Evolutionary conservation across 2,797 vertebrate species (phyloP).

Genomic region (Gallinago nigripennis): DNA sequence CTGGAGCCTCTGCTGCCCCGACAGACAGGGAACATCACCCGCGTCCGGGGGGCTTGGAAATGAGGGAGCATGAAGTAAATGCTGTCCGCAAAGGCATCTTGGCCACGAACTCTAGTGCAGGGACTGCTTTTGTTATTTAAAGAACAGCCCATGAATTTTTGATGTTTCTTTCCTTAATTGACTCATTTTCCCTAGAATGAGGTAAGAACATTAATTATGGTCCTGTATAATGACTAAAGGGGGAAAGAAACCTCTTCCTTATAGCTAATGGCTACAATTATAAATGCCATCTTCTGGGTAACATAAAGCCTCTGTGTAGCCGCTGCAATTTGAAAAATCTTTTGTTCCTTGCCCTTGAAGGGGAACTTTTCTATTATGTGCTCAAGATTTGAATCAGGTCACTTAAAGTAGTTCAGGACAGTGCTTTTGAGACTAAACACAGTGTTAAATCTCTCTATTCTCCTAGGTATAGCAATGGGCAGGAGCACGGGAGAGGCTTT

Average conservation of each 20-base stretch:
- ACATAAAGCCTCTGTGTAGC: background rate
- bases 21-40: background rate
- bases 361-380: conserved; percentile 27
- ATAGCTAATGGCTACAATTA: conserved; percentile 46
- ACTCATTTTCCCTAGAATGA: conserved; percentile 44
- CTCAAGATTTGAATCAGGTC: conserved; percentile 57
- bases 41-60: background rate
- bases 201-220: conserved; percentile 49
- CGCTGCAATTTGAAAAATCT: conserved; percentile 1
- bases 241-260: conserved; percentile 13
- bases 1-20: background rate
- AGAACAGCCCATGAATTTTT: conserved; percentile 30
- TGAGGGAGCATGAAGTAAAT: background rate
- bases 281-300: conserved; percentile 29
- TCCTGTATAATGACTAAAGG: conserved; percentile 14
- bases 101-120: background rate
- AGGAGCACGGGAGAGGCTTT: conserved; percentile 43
- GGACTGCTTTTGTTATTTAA: background rate
- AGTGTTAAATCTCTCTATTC: conserved; percentile 50
- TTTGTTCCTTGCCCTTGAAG: conserved; percentile 60
- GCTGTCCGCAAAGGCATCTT: background rate
- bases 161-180: conserved; percentile 40
- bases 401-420: conserved; percentile 55
- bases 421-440: conserved; percentile 43
- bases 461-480: conserved; percentile 18